Conservation (phyloP, 2,797 vertebrate species). For the Catharus ustulatus region DNA sequence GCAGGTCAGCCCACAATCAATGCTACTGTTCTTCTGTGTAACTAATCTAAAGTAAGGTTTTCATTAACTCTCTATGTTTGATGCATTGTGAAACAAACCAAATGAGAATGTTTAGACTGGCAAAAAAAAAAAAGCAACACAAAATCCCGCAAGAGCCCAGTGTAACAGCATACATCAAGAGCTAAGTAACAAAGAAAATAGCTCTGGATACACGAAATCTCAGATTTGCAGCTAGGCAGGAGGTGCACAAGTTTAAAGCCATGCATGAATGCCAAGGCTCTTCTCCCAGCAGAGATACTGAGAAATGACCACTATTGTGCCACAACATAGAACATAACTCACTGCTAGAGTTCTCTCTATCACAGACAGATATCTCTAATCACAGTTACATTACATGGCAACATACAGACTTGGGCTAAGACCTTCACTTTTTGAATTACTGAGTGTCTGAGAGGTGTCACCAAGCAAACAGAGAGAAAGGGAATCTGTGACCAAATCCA, state of each 20-base stretch:
- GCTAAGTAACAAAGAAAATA: constrained; percentile 1
- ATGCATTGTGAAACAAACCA: neutral
- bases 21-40: neutral
- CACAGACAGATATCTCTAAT: neutral
- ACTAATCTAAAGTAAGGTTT: constrained; percentile 40
- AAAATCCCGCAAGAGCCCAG: constrained; percentile 4
- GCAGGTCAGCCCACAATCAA: neutral
- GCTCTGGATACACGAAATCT: neutral
- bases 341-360: neutral
- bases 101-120: neutral
- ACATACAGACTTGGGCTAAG: neutral
- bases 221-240: neutral
- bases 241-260: neutral
- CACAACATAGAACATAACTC: neutral
- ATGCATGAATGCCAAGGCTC: neutral
- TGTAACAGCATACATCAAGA: neutral
- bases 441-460: neutral
- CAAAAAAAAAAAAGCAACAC: neutral
- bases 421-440: neutral
- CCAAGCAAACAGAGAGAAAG: neutral
- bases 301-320: neutral
- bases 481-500: neutral
- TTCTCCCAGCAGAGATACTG: neutral
- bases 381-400: neutral
- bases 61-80: constrained; percentile 40